These are phyloP conservation scores for Cynoglossus semilaevis DNA, from an alignment of 2,113 vertebrate species.

Conservation along the genomic window DNA sequence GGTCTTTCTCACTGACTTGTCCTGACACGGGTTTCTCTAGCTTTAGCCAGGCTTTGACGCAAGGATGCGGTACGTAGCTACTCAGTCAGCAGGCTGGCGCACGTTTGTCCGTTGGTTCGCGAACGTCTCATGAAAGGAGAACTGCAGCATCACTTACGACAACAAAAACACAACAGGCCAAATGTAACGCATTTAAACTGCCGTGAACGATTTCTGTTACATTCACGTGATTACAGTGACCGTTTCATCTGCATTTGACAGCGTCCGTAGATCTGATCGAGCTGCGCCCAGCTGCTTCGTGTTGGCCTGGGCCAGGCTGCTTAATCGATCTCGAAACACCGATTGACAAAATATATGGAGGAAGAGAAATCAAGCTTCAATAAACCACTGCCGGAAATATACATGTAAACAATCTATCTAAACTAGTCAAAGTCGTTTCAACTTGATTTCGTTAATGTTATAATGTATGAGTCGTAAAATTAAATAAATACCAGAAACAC, in stretches of 20 bases:
- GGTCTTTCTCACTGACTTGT: slow-evolving; percentile 36
- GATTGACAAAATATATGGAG: slow-evolving; percentile 39
- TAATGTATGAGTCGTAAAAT: too few relatives aligned
- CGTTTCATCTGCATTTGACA: slow-evolving; percentile 28
- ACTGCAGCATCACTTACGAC: neutral
- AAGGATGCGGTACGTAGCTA: slow-evolving; percentile 42
- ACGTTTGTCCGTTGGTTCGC: slow-evolving; percentile 22
- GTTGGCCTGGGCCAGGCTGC: slow-evolving; percentile 41
- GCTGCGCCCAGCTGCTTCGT: slow-evolving; percentile 12
- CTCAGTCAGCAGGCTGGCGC: slow-evolving; percentile 5
- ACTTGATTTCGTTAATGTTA: too few relatives aligned
- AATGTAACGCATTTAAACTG: neutral
- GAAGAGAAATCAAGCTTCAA: neutral
- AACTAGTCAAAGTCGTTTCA: too few relatives aligned
- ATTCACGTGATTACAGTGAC: fast-evolving
- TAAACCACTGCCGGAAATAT: neutral
- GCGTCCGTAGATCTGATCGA: slow-evolving; percentile 6
- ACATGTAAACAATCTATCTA: too few relatives aligned
- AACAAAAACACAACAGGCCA: neutral
- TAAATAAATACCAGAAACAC: too few relatives aligned
- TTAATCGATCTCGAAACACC: slow-evolving; percentile 52
- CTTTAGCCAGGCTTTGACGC: slow-evolving; percentile 59
- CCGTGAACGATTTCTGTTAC: neutral
- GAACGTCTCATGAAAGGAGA: slow-evolving; percentile 5
- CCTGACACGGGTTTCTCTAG: slow-evolving; percentile 37